Base-by-base conservation (phyloP, 2,113 vertebrate genomes). In the Sinocyclocheilus anophthalmus region DNA sequence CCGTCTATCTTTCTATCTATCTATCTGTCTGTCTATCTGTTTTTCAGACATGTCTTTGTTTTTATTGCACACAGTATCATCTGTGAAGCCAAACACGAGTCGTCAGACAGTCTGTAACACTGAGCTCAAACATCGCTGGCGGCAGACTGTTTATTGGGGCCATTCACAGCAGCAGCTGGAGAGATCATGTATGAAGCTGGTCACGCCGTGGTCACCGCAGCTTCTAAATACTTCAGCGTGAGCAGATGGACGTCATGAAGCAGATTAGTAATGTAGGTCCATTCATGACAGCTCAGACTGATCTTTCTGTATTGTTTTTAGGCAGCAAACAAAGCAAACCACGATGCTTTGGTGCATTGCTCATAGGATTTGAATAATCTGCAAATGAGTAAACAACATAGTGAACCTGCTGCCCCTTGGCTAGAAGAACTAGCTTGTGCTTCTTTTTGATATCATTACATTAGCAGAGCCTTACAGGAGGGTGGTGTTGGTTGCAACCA, bases 201-300 rank as follows among this genome's bases (percentile, higher is more conserved):
- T 30, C 65, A 65, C 59, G 16, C 33, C 55, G 20, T 22, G 77
- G 77, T 42, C 55, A 63, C 20, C 8, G n/a, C 24, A 5, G 50
- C 10, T 42, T 42, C 61, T 57, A 13, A 20, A 69, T 53, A 30
- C 22, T 81, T 76, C 69, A 8, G 50, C 45, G 10, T 82, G 24
- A 86, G 57, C 77, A 81, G 13, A 63, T 82, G 80, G 63, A 69
- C 24, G 3, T 63, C 55, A 76, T 61, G 18, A 72, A 65, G 24
- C 26, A 86, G 77, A 80, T 72, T 61, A 82, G 78, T 22, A 82
- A 84, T 87, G 72, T 80, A 13, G 39, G 75, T 80, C 53, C 50
- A n/a, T 72, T 70, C 12, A 81, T 61, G 76, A 79, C 22, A 63
- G 33, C 78, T n/a, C 78, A 63, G 20, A n/a, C 78, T 59, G 20